Evolutionary conservation across 2,797 vertebrate genomes (phyloP), one percentile per base, ranked within the genome.

Genomic region (Mareca strepera): DNA sequence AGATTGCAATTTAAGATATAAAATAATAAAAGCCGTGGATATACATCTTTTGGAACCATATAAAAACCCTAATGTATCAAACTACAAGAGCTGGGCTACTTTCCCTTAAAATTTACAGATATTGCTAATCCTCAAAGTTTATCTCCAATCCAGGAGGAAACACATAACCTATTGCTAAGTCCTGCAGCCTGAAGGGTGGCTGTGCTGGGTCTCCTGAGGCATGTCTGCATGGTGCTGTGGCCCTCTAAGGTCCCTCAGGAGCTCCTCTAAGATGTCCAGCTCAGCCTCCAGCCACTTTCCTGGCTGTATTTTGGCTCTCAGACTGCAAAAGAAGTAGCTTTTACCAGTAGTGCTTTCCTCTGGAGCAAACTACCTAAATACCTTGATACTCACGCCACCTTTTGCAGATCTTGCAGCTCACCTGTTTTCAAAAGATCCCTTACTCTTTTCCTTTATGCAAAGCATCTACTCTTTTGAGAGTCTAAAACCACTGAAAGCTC

Each of bases 341-440:
- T 94, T 33, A 75, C 39, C 53, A 33, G 41, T 12, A 72, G 22
- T 29, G 18, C 23, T 75, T 83, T 58, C 28, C 31, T 78, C 70
- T 68, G 58, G 39, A 90, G 48, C 31, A 81, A 53, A 37, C 3
- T 80, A 52, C 23, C 35, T 74, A 63, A 78, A 35, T 67, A 64
- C 35, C 64, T 58, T 75, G 72, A 82, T 92, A 15, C 59, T 86
- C 44, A 11, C 1, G 0, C 43, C 41, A 86, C 4, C 62, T 64
- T 25, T 58, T 55, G 53, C 17, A 68, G 78, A 77, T 35, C n/a
- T 69, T 48, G 44, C 35, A 86, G 75, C n/a, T 31, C 7, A 75
- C n/a, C 41, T 90, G 74, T 90, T 93, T 79, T 86, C 77, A 82
- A 88, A 90, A n/a, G 70, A 75, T 50, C 23, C 17, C 15, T 75